A percentile compares a stretch with the other conserved stretches of the same genome.
Conservation (phyloP, 2,888 invertebrate species). For the Antitype chi region DNA sequence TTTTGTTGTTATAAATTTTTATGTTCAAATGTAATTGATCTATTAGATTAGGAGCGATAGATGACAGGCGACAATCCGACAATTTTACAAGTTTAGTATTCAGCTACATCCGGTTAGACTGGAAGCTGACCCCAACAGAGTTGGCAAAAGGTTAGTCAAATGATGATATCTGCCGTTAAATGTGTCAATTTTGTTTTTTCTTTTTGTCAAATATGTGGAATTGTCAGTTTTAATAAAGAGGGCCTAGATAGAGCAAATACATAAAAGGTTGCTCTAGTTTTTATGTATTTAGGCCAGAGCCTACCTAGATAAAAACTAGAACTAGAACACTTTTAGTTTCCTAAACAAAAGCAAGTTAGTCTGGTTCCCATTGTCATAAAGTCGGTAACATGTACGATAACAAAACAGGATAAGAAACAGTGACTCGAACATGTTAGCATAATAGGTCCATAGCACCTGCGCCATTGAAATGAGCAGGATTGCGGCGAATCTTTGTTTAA, state of each 20-base stretch:
- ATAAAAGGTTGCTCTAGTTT: constrained; percentile 7
- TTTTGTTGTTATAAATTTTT: neutral
- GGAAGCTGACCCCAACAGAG: too few species aligned
- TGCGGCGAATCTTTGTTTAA: constrained; percentile 16
- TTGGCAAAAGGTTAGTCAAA: too few species aligned
- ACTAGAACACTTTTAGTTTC: constrained; percentile 46
- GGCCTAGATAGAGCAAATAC: neutral
- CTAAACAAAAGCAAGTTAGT: constrained; percentile 42
- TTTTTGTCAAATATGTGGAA: neutral
- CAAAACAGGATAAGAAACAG: constrained; percentile 41
- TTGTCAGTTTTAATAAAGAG: neutral
- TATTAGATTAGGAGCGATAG: neutral
- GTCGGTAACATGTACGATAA: constrained; percentile 23
- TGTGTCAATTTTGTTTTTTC: neutral
- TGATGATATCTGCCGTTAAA: too few species aligned
- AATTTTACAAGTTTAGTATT: too few species aligned
- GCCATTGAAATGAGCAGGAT: neutral
- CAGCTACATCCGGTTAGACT: too few species aligned
- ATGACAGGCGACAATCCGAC: too few species aligned
- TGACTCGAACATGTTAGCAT: constrained; percentile 21
- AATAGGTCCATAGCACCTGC: neutral
- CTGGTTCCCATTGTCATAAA: constrained; percentile 46
- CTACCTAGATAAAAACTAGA: constrained; percentile 27
- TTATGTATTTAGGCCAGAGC: constrained; percentile 8
- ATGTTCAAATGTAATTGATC: neutral